Base-by-base conservation (phyloP, 2,113 vertebrate genomes). In the Ophiodon elongatus region DNA sequence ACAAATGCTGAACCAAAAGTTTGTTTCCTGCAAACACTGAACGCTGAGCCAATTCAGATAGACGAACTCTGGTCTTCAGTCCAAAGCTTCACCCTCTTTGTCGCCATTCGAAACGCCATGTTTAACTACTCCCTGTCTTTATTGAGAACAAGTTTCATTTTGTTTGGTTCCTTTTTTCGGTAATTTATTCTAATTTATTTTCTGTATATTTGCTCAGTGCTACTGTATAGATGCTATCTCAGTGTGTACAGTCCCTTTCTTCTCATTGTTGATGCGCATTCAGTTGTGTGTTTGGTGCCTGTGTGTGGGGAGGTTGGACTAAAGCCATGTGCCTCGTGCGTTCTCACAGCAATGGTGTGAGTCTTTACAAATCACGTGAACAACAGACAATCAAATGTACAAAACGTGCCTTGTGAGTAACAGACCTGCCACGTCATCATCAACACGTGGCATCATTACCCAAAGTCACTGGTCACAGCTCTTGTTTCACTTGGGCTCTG, bases 161-260 rank as follows among this genome's bases (percentile, higher is more conserved):
- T 66, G 19, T 90, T 88, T 62, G 27, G 27, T 86, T 84, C 74
- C 73, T 85, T 85, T 78, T 86, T 76, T 35, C 79, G 84, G 62
- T 94, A 93, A 95, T 95, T 95, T 94, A 93, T 95, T 94, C 81
- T 91, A 88, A 95, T 94, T 95, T 94, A 94, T 94, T 93, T 92
- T 79, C 79, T 93, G 89, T 93, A 86, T 88, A 91, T 94, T 93
- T 89, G 89, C 87, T 88, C 93, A 91, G 87, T 89, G 91, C 91
- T 94, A 90, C 93, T 94, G 93, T 94, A 92, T 90, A 94, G 85
- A 93, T 86, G 90, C 90, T 85, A 75, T 92, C 91, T 85, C 75
- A 79, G 90, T 88, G 80, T 93, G 93, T 92, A 90, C 92, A 90
- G 91, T 90, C 89, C 65, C 85, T 79, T 88, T 88, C 72, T 90